These are phyloP conservation scores for Drosophila trichaetosa DNA, from an alignment of 2,888 invertebrate genomes.

Conservation along the genomic window DNA sequence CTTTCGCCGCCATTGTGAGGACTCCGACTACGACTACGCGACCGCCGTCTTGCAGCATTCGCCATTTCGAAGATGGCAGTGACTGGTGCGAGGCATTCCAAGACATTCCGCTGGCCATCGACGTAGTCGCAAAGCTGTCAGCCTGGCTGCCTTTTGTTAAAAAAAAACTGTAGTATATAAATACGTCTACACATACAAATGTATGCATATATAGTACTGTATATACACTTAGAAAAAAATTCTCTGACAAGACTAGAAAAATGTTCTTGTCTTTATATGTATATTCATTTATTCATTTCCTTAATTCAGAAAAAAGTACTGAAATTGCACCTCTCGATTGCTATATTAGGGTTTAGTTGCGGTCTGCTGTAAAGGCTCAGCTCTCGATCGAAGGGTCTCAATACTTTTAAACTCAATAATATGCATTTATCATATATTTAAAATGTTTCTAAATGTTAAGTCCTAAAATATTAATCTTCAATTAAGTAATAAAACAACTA, in stretches of 20 bases:
- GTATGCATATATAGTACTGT: conserved; percentile 2
- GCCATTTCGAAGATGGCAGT: conserved; percentile 41
- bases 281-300: no score
- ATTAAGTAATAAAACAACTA: not conserved
- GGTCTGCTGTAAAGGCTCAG: no score
- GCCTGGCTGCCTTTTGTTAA: conserved; percentile 49
- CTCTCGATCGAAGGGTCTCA: no score
- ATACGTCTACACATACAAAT: conserved; percentile 9
- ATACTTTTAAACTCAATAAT: no score
- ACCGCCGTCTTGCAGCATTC: conserved; percentile 62
- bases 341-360: no score
- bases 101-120: conserved; percentile 60
- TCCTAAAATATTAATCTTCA: not conserved
- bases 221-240: not conserved
- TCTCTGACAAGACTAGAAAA: not conserved
- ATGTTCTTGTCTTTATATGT: not conserved
- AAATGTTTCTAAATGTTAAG: no score
- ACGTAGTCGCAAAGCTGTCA: conserved; percentile 54
- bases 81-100: conserved; percentile 49
- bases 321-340: no score
- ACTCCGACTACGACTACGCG: conserved; percentile 19
- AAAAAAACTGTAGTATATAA: conserved; percentile 5
- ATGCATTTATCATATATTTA: no score
- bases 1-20: conserved; percentile 67
- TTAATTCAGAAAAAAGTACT: no score